Evolutionary conservation across 2,888 invertebrate species (phyloP).

Genomic region (Drosophila phalerata): DNA sequence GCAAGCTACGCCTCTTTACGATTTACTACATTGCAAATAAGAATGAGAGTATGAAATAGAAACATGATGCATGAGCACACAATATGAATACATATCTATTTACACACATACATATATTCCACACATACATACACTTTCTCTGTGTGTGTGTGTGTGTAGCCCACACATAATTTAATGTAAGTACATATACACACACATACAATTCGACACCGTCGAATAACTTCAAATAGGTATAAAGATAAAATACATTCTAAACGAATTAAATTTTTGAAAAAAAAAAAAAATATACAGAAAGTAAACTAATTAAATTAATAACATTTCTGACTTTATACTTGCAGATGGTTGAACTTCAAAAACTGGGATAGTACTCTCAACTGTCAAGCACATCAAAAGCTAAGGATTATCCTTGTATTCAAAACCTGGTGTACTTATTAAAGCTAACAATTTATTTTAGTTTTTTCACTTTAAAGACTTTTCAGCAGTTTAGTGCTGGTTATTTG

Average conservation of each 20-base stretch:
- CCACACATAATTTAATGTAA: slow-evolving; percentile 32
- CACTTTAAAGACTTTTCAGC: neutral
- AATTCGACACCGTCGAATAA: slow-evolving; percentile 23
- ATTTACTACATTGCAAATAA: slow-evolving; percentile 36
- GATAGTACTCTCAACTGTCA: neutral
- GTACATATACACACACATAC: neutral
- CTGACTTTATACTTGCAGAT: neutral
- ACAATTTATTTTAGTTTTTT: neutral
- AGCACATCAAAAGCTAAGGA: neutral
- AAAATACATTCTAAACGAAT: slow-evolving; percentile 22
- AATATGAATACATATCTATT: slow-evolving; percentile 32
- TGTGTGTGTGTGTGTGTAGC: slow-evolving; percentile 5
- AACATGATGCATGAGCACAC: slow-evolving; percentile 47
- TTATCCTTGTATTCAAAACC: neutral
- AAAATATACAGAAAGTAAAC: neutral
- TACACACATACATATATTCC: neutral
- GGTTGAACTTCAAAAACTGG: neutral
- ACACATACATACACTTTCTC: neutral
- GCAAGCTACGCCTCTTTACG: slow-evolving; percentile 28
- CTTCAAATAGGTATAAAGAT: slow-evolving; percentile 17
- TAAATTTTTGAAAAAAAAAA: neutral
- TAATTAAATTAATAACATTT: slow-evolving; percentile 14
- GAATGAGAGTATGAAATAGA: slow-evolving; percentile 39
- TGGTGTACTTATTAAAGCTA: neutral
- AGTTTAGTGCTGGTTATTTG: slow-evolving; percentile 5